Percentiles rank a stretch among this genome's conserved stretches.
phyloP scores from a whole-genome alignment of 2,888 invertebrate species.

The Thyatira batis region DNA sequence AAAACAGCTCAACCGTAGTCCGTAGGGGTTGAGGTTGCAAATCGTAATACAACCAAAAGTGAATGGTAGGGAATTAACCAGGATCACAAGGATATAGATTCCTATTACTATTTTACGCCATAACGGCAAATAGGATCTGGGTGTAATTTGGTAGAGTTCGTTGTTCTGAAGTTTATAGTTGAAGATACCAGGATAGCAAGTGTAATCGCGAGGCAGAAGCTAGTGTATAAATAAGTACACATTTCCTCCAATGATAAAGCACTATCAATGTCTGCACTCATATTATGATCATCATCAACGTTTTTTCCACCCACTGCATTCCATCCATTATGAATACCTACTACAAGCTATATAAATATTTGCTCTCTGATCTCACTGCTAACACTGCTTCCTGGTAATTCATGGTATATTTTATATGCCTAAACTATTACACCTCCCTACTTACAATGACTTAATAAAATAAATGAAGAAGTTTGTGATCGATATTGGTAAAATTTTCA shows the following conservation, averaged over 20 bases:
- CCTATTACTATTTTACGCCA: too few relatives aligned
- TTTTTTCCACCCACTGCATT: neutral
- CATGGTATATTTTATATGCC: neutral
- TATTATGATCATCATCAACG: neutral
- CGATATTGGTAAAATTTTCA: too few relatives aligned
- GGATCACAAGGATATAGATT: too few relatives aligned
- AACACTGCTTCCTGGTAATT: neutral
- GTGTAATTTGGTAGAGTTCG: too few relatives aligned
- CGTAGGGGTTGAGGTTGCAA: neutral
- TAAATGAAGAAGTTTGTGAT: too few relatives aligned
- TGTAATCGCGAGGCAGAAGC: too few relatives aligned
- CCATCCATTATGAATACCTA: neutral
- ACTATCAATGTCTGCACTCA: neutral
- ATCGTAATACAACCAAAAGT: neutral
- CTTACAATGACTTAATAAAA: too few relatives aligned
- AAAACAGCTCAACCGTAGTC: slow-evolving; percentile 7
- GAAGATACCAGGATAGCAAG: too few relatives aligned
- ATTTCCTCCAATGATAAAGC: neutral
- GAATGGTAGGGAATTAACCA: too few relatives aligned
- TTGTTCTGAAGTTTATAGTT: too few relatives aligned
- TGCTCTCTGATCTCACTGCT: neutral
- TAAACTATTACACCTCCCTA: neutral
- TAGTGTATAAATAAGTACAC: too few relatives aligned
- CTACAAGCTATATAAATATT: neutral
- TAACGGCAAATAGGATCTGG: too few relatives aligned